Base-by-base conservation (phyloP, 1,140 invertebrate genomes). In the Acromyrmex heyeri region DNA sequence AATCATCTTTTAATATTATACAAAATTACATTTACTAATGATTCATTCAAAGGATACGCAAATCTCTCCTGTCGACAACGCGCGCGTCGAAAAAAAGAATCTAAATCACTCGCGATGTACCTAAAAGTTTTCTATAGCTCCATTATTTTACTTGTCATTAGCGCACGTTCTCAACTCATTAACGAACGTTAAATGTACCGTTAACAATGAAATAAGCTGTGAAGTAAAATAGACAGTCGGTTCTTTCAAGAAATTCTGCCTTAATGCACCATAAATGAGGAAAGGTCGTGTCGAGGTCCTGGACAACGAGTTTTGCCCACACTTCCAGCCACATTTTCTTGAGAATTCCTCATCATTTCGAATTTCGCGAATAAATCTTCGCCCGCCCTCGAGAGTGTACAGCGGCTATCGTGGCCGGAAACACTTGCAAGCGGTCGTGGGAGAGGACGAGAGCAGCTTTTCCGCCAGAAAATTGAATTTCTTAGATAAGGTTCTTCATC, bases 401-500 rank as follows among this genome's bases (percentile, higher is more conserved):
- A 61, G 38, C 69, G 79, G 69, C 79, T 83, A 83, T 83, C 79
- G 79, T 67, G 69, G 27, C 79, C 79, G 79, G 79, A 83, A 83
- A 75, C 67, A 82, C 69, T 82, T 61, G 69, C 59, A 50, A 61
- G n/a, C 53, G 55, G 77, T 57, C 21, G 44, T 38, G 34, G 53
- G 53, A 24, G 12, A 73, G 67, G 30, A 38, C 34, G 24, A 44
- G 24, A 61, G 55, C 69, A 83, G 79, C 79, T 62, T 83, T 83
- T 83, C 79, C 79, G 79, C 69, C 38, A 75, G 79, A 83, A 83
- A 83, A 83, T 83, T 83, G 79, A 83, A 75, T 83, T 73, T 83
- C 55, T 62, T 27, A 83, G 79, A 83, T 83, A 83, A 83, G 69
- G 38, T 44, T 75, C 38, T 75, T 83, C 69, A 83, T 83, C 69